Conservation (phyloP, 2,113 vertebrate species). For the Zeus faber region DNA sequence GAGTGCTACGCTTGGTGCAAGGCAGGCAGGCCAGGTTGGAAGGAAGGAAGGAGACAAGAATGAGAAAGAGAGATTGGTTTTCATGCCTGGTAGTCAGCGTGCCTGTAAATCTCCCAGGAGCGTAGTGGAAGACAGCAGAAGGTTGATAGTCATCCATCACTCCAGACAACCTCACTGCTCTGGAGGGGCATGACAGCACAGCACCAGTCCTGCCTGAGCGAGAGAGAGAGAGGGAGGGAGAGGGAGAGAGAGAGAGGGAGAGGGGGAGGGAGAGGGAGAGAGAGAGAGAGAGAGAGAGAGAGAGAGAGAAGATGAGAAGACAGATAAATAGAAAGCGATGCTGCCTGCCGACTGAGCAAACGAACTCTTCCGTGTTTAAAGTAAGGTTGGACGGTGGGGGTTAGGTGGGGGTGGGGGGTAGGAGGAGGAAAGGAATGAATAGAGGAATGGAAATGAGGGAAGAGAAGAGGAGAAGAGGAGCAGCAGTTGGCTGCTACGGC, state of each 20-base stretch:
- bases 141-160: conserved; percentile 97
- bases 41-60: conserved; percentile 66
- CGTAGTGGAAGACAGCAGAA: conserved; percentile 88
- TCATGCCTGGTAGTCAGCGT: conserved; percentile 84
- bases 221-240: conserved; percentile 65
- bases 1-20: too few relatives aligned
- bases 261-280: conserved; percentile 17
- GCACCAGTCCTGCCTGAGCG: conserved; percentile 69
- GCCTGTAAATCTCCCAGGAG: conserved; percentile 86
- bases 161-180: conserved; percentile 89
- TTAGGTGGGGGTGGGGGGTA: conserved; percentile 8
- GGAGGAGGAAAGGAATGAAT: conserved; percentile 23
- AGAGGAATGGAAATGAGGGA: conserved; percentile 40
- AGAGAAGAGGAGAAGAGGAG: conserved; percentile 15
- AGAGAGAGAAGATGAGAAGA: conserved; percentile 50
- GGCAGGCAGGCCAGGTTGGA: conserved; percentile 37
- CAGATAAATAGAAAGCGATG: conserved; percentile 77
- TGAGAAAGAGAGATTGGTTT: conserved; percentile 78
- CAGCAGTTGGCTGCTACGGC: conserved; percentile 38
- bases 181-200: conserved; percentile 89
- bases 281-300: conserved; percentile 15
- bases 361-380: conserved; percentile 85
- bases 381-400: conserved; percentile 38
- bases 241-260: conserved; percentile 32
- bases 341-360: conserved; percentile 82